Percentiles rank a stretch among this genome's conserved stretches.
phyloP scores from a whole-genome alignment of 1,140 invertebrate species.

The Panulirus ornatus region DNA sequence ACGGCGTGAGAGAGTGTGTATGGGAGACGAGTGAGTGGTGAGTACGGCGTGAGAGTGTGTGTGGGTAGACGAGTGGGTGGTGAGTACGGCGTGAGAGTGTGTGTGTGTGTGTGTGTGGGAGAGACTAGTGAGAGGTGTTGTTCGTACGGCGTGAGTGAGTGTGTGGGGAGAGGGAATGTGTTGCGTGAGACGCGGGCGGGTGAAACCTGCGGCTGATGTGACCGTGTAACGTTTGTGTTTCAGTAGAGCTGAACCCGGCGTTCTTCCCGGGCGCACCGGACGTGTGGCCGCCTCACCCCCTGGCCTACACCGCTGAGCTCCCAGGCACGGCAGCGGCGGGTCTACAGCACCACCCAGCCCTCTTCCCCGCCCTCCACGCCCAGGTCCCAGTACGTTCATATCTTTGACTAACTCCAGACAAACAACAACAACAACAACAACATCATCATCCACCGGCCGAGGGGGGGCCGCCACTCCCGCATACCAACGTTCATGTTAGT shows the following conservation, averaged over 20 bases:
- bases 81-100: neutral
- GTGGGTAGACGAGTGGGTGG: neutral
- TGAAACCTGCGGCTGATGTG: slow-evolving; percentile 1
- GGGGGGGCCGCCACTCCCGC: slow-evolving; percentile 82
- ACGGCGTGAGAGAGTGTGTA: neutral
- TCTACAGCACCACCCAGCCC: slow-evolving; percentile 88
- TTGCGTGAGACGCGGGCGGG: neutral
- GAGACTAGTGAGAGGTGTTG: neutral
- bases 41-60: neutral
- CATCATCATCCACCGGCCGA: slow-evolving; percentile 83
- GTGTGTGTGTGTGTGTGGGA: neutral
- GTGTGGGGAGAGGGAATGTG: neutral
- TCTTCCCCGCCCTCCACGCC: slow-evolving; percentile 96
- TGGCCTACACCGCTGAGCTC: slow-evolving; percentile 84
- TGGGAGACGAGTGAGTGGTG: neutral
- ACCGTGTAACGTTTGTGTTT: slow-evolving; percentile 37
- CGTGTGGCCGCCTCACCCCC: slow-evolving; percentile 92
- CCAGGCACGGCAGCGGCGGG: slow-evolving; percentile 81
- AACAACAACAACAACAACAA: slow-evolving; percentile 63
- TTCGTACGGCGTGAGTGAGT: neutral
- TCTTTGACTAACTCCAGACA: slow-evolving; percentile 91
- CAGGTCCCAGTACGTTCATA: slow-evolving; percentile 97
- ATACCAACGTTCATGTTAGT: slow-evolving; percentile 76
- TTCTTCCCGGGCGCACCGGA: slow-evolving; percentile 96
- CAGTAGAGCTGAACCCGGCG: slow-evolving; percentile 91